phyloP scores from a whole-genome alignment of 2,113 vertebrate genomes.

The Corythaeola cristata region DNA sequence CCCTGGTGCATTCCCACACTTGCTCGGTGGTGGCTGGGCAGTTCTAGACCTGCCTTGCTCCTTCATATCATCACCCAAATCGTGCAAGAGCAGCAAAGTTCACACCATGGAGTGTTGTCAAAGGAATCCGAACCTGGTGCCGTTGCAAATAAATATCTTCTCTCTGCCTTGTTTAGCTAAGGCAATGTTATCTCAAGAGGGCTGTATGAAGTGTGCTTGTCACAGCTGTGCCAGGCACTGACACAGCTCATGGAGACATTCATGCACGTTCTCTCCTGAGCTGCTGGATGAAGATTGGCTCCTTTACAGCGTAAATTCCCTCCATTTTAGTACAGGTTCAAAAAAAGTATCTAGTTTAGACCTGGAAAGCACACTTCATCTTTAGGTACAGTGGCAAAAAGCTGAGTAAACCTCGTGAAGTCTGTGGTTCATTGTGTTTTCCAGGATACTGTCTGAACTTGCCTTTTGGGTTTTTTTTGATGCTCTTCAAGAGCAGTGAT shows the following conservation, averaged over 20 bases:
- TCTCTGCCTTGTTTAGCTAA: not conserved
- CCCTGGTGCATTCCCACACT: not conserved
- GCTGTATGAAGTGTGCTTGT: not conserved
- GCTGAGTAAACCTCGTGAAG: not conserved
- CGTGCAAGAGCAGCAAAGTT: not conserved
- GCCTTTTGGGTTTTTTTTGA: not conserved
- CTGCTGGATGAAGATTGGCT: not conserved
- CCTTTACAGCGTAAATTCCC: not conserved
- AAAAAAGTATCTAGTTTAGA: not conserved
- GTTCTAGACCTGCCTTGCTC: not conserved
- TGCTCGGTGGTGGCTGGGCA: accelerated
- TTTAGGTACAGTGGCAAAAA: not conserved
- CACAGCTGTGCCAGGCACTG: not conserved
- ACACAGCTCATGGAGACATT: not conserved
- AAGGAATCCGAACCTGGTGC: not conserved
- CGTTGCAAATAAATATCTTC: not conserved
- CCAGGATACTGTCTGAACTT: not conserved
- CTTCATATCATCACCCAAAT: accelerated
- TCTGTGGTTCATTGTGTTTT: not conserved
- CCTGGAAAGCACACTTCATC: not conserved
- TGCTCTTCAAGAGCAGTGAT: not conserved
- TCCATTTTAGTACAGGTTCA: not conserved
- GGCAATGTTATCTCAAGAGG: not conserved
- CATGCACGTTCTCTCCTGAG: not conserved
- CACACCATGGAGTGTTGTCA: not conserved